Evolutionary conservation across 2,113 vertebrate genomes (phyloP), one percentile per base, ranked within the genome.

Genomic region (Oncorhynchus mykiss): DNA sequence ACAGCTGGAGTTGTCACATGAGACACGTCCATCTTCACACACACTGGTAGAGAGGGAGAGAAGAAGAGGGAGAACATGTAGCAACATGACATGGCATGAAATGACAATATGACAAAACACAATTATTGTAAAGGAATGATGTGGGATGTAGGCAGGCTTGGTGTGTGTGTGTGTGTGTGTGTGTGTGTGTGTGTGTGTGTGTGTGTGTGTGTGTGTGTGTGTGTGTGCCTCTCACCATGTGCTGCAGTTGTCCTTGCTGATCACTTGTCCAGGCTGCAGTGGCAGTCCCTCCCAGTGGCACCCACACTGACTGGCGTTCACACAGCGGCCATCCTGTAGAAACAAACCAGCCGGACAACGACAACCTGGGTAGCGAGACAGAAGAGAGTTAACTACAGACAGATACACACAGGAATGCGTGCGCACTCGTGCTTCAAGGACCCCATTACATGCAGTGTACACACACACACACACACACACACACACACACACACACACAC

Each of bases 341-440:
- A 93, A 91, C 2, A 94, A 89, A 18, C 92, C 93, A 0, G 70
- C 25, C 0, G 93, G 93, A 81, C 96, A 97, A 48, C 92, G 93
- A 75, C 96, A 97, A 0, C 96, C 96, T 97, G 86, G 6, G 77
- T 22, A 22, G 76, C 51, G 71, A 67, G 1, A 79, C 6, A 64
- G 4, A 73, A 72, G 49, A 57, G 3, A 31, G 8, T n/a, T 22
- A 72, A 18, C 20, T 20, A 51, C n/a, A 71, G 4, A 57, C 54
- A 57, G 54, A 20, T 16, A 34, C 31, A 34, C 31, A 34, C 31
- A 34, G 31, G 31, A 34, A 34, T 34, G 31, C 31, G 5, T 34
- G 31, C 5, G 0, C 31, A 34, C 31, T 34, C 31, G 31, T 34
- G 31, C 31, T 31, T 24, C 22, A 24, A 24, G 22, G 22, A 24